Conservation (phyloP, 2,113 vertebrate genomes). For the Gallinago paraguaiae region DNA sequence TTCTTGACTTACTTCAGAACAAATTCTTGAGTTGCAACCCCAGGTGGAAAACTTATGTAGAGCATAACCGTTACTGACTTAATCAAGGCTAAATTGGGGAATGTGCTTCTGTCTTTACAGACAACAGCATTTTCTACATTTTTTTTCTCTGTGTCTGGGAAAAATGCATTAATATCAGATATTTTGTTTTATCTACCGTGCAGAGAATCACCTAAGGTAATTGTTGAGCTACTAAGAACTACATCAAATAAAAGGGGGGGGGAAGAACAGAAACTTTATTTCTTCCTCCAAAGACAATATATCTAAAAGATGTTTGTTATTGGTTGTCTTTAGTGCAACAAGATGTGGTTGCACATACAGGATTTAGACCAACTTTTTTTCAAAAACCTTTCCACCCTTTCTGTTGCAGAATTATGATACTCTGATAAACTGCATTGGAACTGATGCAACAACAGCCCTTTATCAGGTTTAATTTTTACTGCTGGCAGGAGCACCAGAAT, state of each 20-base stretch:
- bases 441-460: neutral
- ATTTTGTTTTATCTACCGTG: conserved; percentile 76
- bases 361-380: neutral
- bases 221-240: conserved; percentile 33
- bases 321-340: conserved; percentile 34
- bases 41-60: neutral
- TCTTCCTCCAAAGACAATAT: conserved; percentile 37
- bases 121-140: neutral
- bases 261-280: conserved; percentile 1
- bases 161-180: conserved; percentile 71
- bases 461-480: conserved; percentile 40
- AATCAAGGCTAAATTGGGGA: conserved; percentile 50
- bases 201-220: conserved; percentile 74
- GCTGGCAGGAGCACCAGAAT: neutral
- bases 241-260: conserved; percentile 62
- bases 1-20: neutral
- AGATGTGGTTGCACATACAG: conserved; percentile 31
- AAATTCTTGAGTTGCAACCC: neutral
- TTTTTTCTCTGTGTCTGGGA: conserved; percentile 22
- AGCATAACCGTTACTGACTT: conserved; percentile 48
- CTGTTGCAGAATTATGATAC: neutral
- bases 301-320: conserved; percentile 50
- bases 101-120: conserved; percentile 48
- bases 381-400: neutral
- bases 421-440: neutral